Conservation (phyloP, 2,113 vertebrate genomes). For the Hylia prasina region DNA sequence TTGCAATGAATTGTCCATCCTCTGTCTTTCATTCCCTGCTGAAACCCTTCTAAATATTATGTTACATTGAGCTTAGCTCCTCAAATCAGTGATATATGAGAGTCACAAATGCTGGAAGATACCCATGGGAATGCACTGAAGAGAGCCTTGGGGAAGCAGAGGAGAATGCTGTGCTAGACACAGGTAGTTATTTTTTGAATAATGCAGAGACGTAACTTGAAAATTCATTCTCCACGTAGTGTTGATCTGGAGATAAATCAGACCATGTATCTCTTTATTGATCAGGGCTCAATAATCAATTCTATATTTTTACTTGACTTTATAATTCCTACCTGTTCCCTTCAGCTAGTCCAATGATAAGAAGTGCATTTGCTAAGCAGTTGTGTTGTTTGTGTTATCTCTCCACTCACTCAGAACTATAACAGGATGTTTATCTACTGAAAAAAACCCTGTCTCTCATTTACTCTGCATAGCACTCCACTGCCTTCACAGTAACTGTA, state of each 20-base stretch:
- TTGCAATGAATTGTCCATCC: not conserved
- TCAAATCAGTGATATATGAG: not conserved
- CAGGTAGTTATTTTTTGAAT: not conserved
- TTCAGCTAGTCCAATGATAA: not conserved
- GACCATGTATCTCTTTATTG: not conserved
- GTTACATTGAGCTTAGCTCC: not conserved
- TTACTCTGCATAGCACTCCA: constrained; percentile 26
- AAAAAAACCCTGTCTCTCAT: constrained; percentile 27
- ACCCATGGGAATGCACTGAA: not conserved
- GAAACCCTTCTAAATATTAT: not conserved
- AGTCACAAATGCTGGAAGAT: not conserved
- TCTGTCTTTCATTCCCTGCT: not conserved
- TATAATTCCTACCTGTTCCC: not conserved
- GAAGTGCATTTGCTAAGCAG: constrained; percentile 6
- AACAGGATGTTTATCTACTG: constrained; percentile 51
- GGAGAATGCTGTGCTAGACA: not conserved
- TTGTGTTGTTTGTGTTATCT: constrained; percentile 24
- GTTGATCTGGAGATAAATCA: not conserved
- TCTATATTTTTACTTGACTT: constrained; percentile 7
- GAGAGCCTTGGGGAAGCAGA: not conserved
- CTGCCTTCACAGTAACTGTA: constrained; percentile 22
- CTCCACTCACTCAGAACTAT: not conserved
- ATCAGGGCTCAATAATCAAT: not conserved
- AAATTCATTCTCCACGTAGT: not conserved
- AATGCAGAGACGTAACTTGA: not conserved